These are phyloP conservation scores for Mycetomoellerius zeteki DNA, from an alignment of 1,140 invertebrate genomes.

Conservation along the genomic window DNA sequence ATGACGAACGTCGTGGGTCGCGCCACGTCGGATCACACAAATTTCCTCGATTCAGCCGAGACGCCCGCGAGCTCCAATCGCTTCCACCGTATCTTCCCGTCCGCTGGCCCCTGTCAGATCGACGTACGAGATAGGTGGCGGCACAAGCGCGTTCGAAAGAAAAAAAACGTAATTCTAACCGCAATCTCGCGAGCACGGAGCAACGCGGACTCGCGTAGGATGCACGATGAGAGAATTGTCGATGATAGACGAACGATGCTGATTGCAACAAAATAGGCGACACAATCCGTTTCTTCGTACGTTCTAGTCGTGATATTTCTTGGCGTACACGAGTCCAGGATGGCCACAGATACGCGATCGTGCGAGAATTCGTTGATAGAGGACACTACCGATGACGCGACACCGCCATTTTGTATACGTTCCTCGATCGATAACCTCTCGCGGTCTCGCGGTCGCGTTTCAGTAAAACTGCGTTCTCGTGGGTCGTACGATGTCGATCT, in stretches of 20 bases:
- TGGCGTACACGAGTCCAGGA: slow-evolving; percentile 37
- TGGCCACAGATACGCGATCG: slow-evolving; percentile 60
- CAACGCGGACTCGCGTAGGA: background rate
- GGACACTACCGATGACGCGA: slow-evolving; percentile 77
- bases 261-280: background rate
- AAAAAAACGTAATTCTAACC: slow-evolving; percentile 80
- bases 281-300: background rate
- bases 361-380: slow-evolving; percentile 74
- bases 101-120: slow-evolving; percentile 64
- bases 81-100: slow-evolving; percentile 74
- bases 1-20: background rate
- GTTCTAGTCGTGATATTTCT: no score
- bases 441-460: background rate
- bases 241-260: background rate
- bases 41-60: slow-evolving; percentile 36
- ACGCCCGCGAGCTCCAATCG: slow-evolving; percentile 80
- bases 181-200: slow-evolving; percentile 54
- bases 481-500: background rate
- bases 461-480: background rate
- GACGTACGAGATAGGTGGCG: slow-evolving; percentile 79
- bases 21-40: background rate
- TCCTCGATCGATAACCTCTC: slow-evolving; percentile 38
- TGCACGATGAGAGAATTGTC: background rate
- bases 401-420: slow-evolving; percentile 32
- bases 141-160: slow-evolving; percentile 68